phyloP scores from a whole-genome alignment of 2,888 invertebrate species.

The Parapristionchus giblindavisi region DNA sequence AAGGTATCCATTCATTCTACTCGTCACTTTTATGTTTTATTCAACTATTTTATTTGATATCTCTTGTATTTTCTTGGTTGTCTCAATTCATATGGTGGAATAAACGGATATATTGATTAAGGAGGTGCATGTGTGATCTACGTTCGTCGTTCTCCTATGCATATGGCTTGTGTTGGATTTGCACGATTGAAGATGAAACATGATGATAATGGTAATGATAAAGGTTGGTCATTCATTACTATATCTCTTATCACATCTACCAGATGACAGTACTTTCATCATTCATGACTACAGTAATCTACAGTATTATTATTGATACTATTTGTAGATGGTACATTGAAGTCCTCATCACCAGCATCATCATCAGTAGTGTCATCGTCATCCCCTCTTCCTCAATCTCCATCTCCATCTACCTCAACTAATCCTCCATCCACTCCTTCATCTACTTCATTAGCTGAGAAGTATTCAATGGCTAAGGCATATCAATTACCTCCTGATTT shows the following conservation, averaged over 20 bases:
- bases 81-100: background rate
- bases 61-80: background rate
- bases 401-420: background rate
- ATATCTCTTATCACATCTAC: background rate
- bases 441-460: background rate
- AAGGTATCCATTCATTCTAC: constrained; percentile 41
- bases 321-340: background rate
- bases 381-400: background rate
- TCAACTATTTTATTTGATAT: background rate
- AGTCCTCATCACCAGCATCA: background rate
- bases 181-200: constrained; percentile 39
- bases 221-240: too few species aligned
- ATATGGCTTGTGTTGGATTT: constrained; percentile 50
- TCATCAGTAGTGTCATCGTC: too few species aligned
- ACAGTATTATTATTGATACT: too few species aligned
- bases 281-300: too few species aligned
- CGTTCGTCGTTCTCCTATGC: constrained; percentile 56
- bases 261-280: too few species aligned
- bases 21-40: background rate
- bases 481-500: constrained; percentile 62
- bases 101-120: constrained; percentile 5
- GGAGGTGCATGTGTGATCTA: constrained; percentile 50
- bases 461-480: constrained; percentile 42
- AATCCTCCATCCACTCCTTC: background rate
- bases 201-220: too few species aligned